phyloP scores from a whole-genome alignment of 2,888 invertebrate species.

The Parnassius apollo region DNA sequence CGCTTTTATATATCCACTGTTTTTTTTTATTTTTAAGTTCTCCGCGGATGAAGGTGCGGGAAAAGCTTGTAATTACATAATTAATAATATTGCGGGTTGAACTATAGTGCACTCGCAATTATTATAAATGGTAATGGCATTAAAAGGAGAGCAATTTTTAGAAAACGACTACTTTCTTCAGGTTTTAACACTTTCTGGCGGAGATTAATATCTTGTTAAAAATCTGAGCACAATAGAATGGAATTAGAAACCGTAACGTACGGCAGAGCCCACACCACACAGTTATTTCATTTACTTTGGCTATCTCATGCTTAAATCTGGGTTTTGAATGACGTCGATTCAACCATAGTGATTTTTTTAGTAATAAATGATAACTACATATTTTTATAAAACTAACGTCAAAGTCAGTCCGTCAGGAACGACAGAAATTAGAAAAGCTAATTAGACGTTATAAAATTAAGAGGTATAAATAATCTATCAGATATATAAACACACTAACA shows the following conservation, averaged over 20 bases:
- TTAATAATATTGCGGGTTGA: too few relatives aligned
- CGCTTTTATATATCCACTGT: too few relatives aligned
- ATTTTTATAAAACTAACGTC: too few relatives aligned
- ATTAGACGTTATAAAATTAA: too few relatives aligned
- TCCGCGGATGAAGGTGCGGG: too few relatives aligned
- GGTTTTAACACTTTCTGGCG: conserved; percentile 5
- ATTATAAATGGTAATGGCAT: neutral
- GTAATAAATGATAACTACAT: neutral
- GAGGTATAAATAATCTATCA: too few relatives aligned
- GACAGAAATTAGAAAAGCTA: too few relatives aligned
- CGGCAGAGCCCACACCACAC: conserved; percentile 3
- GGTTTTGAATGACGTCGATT: neutral
- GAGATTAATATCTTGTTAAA: conserved; percentile 22
- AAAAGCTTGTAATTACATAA: too few relatives aligned
- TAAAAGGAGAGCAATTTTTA: conserved; percentile 1
- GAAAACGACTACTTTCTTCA: conserved; percentile 24
- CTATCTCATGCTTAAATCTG: neutral
- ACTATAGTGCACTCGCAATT: neutral
- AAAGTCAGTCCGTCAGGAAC: too few relatives aligned
- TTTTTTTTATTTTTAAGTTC: too few relatives aligned
- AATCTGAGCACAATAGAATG: conserved; percentile 30
- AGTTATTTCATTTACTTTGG: conserved; percentile 13
- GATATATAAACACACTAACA: too few relatives aligned
- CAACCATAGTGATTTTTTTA: neutral
- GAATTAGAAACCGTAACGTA: conserved; percentile 43